Evolutionary conservation across 2,113 vertebrate genomes (phyloP).

Genomic region (Archilochus colubris): DNA sequence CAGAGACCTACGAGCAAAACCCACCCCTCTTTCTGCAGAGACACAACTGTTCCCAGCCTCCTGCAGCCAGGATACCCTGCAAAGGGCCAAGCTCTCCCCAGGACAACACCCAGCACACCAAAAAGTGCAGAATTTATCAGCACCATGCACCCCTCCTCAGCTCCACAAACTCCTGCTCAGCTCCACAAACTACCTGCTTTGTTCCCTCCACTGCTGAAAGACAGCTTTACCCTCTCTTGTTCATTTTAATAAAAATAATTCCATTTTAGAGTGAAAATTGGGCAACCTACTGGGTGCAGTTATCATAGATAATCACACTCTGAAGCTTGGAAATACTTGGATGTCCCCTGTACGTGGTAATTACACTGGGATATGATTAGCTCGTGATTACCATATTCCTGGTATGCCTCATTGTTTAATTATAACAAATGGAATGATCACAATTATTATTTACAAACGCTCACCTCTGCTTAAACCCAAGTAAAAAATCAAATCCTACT

Average conservation of each 20-base stretch:
- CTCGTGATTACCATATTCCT: conserved; percentile 66
- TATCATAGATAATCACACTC: conserved; percentile 68
- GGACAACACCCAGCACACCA: accelerated
- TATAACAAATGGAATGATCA: conserved; percentile 72
- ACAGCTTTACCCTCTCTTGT: conserved; percentile 1
- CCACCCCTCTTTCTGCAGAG: neutral
- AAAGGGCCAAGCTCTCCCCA: neutral
- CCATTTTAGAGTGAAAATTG: conserved; percentile 65
- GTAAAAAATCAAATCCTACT: conserved; percentile 11
- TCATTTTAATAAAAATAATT: conserved; percentile 41
- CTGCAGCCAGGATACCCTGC: neutral
- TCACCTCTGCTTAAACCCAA: conserved; percentile 55
- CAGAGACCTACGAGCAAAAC: accelerated
- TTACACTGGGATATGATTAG: conserved; percentile 73
- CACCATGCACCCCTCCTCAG: accelerated
- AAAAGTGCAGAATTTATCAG: neutral
- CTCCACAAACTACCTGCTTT: neutral
- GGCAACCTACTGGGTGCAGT: conserved; percentile 52
- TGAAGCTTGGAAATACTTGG: conserved; percentile 61
- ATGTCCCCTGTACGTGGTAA: conserved; percentile 66
- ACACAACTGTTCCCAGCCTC: accelerated
- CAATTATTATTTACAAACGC: conserved; percentile 72
- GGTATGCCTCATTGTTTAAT: conserved; percentile 77
- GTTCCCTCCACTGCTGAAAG: neutral
- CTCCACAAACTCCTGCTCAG: neutral